Base-by-base conservation (phyloP, 2,113 vertebrate genomes). In the Catharus minimus region DNA sequence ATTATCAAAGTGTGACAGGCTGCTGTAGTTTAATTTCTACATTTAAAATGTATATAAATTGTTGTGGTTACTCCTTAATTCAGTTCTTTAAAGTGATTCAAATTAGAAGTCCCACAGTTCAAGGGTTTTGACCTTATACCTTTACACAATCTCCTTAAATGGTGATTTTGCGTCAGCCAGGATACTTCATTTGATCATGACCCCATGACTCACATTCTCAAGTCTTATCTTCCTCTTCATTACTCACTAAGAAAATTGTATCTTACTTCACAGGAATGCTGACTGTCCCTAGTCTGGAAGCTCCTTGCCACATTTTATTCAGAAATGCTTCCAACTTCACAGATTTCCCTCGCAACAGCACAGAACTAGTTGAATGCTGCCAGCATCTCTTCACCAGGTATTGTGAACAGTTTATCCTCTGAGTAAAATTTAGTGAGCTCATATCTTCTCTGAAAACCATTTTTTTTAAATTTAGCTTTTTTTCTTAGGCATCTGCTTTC, bases 381-480 rank as follows among this genome's bases (percentile, higher is more conserved):
- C 93, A 94, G 62, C 91, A 86, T n/a, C 95, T 98, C 13, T 96
- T 98, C 47, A 72, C 57, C 95, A 98, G 98, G 98, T 99, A 98
- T 33, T 79, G 30, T 88, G 19, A 27, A 41, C 3, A 14, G 8
- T 72, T 86, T 57, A n/a, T 43, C 21, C 9, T 89, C 52, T 77
- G 15, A 57, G 11, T 22, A 28, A 86, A 72, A 82, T 38, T 80
- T 36, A 71, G 18, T 43, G 15, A 81, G 9, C 5, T 78, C 13
- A 39, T 5, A 16, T 65, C 39, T 62, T 80, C 20, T 33, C 27
- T 57, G 46, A 67, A 65, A 72, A 9, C 3, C 69, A 13, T 55
- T 62, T 65, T 50, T 11, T 23, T 57, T 71, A 0, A 3, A 44
- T 75, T 62, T 62, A 5, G 9, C 3, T 33, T 69, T 75, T 53